Percentiles rank a stretch among this genome's conserved stretches.
Evolutionary conservation across 2,797 vertebrate species (phyloP).

Genomic region (Neosilurus mollespiculum): DNA sequence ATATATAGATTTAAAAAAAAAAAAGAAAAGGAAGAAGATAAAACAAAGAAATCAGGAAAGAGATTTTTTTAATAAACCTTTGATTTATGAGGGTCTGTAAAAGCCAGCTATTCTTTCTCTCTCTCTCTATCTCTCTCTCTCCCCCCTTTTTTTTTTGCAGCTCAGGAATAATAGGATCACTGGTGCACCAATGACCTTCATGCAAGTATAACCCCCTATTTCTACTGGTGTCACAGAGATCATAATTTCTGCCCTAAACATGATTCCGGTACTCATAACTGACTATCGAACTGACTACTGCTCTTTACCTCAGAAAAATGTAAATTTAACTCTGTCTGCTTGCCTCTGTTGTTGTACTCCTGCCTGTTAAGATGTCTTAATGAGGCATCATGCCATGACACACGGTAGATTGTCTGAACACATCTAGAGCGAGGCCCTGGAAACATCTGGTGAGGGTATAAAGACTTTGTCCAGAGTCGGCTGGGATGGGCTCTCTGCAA

Average conservation of each 20-base stretch:
- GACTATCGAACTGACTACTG: not conserved
- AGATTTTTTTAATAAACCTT: not conserved
- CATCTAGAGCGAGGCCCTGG: not conserved
- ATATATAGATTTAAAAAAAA: not conserved
- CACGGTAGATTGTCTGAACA: not conserved
- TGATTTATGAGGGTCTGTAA: constrained; percentile 2
- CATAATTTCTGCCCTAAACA: not conserved
- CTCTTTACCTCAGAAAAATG: not conserved
- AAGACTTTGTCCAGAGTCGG: too few species aligned
- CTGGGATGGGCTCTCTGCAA: too few species aligned
- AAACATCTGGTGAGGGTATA: too few species aligned
- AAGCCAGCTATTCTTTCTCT: not conserved
- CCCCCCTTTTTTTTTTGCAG: not conserved
- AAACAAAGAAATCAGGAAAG: not conserved
- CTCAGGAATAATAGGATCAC: not conserved
- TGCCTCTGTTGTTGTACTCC: not conserved
- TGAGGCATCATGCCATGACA: not conserved
- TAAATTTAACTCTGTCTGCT: not conserved
- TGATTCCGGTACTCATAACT: not conserved
- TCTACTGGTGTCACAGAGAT: not conserved
- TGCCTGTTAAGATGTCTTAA: not conserved
- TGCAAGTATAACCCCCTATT: not conserved
- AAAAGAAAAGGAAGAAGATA: not conserved
- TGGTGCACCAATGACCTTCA: constrained; percentile 1
- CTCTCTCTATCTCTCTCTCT: too few species aligned